Evolutionary conservation across 2,113 vertebrate species (phyloP), one percentile per base, ranked within the genome.

Genomic region (Pterocles burchelli): DNA sequence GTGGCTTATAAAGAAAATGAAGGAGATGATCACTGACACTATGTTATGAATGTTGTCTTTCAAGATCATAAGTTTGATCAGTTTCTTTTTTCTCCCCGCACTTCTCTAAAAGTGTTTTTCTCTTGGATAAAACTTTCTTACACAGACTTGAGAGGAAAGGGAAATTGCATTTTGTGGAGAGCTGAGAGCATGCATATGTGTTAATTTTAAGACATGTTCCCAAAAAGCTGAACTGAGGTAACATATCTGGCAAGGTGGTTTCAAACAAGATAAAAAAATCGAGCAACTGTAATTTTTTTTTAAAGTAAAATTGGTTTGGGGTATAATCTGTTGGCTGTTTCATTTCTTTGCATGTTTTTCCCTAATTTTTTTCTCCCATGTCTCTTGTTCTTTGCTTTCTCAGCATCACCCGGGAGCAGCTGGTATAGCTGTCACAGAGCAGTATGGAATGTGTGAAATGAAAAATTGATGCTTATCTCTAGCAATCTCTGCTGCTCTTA

Each of bases 31-130:
- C 83, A 65, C 67, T 88, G 92, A 20, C 90, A 93, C 75, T 24
- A 43, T 93, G 74, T 88, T 59, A 88, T 82, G 72, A 97, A 97
- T 94, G 88, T 57, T 85, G 74, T 79, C 94, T 96, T 95, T 96
- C 82, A 93, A 87, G 96, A 88, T 89, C 74, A 20, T 61, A 79
- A 85, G 85, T 82, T 88, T 88, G 49, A 91, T 93, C 73, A 38
- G 73, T 72, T 89, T 38, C 26, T 75, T 93, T 95, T 72, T 89
- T 89, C 81, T 82, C 24, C 21, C 18, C 85, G 14, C 6, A 21
- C 29, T 89, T 74, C 34, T 49, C 38, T 57, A 77, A 94, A 95
- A 29, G 17, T 77, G 26, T 65, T 95, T 92, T 85, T 88, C 10
- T 68, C 11, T 48, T 72, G 20, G 26, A 95, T 85, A 66, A 91